Conservation (phyloP, 2,113 vertebrate species). For the Phycodurus eques region DNA sequence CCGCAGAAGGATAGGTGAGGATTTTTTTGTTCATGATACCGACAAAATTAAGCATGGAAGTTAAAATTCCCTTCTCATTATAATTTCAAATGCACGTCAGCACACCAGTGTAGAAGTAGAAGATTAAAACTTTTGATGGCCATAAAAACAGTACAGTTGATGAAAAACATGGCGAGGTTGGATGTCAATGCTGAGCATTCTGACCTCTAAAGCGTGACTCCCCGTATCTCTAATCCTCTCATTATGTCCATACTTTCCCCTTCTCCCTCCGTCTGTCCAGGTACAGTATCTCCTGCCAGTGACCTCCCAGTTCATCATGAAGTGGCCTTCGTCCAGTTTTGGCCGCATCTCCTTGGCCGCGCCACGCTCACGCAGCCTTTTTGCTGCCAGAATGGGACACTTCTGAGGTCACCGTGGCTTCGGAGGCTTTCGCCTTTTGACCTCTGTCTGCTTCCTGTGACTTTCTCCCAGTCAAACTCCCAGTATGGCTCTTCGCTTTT, state of each 20-base stretch:
- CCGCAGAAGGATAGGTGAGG: conserved; percentile 70
- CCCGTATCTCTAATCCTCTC: conserved; percentile 71
- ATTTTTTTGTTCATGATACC: conserved; percentile 60
- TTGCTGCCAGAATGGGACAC: conserved; percentile 84
- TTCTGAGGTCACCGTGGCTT: conserved; percentile 75
- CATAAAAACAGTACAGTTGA: conserved; percentile 34
- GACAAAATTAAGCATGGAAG: conserved; percentile 43
- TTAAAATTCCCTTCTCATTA: conserved; percentile 16
- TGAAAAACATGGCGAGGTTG: conserved; percentile 32
- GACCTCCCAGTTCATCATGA: conserved; percentile 89
- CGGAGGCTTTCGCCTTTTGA: conserved; percentile 45
- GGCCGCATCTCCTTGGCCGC: conserved; percentile 79
- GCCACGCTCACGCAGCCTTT: conserved; percentile 83
- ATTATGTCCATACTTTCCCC: conserved; percentile 63
- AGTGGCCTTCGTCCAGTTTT: conserved; percentile 83
- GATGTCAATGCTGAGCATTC: conserved; percentile 42
- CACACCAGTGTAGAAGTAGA: background rate
- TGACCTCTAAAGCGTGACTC: conserved; percentile 65
- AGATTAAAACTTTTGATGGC: conserved; percentile 21
- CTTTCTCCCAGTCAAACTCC: conserved; percentile 46
- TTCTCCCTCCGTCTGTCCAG: conserved; percentile 78
- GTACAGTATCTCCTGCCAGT: conserved; percentile 85
- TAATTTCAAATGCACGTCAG: conserved; percentile 6
- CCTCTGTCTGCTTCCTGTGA: conserved; percentile 32
- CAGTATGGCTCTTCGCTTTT: conserved; percentile 30